A percentile compares a stretch with the other conserved stretches of the same genome.
Conservation (phyloP, 2,113 vertebrate species). For the Riparia riparia region DNA sequence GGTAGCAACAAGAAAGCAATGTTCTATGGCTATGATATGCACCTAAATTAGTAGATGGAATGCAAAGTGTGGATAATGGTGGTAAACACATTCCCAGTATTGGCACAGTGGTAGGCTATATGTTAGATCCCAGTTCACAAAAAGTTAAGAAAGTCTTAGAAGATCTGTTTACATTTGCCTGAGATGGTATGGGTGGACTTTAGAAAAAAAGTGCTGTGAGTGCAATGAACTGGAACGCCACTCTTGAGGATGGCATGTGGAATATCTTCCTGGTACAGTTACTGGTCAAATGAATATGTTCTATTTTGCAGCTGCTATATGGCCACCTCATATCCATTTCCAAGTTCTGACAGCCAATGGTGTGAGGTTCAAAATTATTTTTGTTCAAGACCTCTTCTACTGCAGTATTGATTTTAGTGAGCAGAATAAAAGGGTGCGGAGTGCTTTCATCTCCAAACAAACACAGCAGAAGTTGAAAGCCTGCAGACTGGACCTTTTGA, state of each 20-base stretch:
- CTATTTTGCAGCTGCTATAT: background rate
- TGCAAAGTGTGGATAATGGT: background rate
- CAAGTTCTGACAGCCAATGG: background rate
- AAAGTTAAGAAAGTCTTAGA: background rate
- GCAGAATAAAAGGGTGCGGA: background rate
- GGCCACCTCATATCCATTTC: background rate
- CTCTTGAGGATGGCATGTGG: accelerated
- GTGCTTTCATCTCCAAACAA: slow-evolving; percentile 1
- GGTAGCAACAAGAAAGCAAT: background rate
- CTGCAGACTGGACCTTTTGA: background rate
- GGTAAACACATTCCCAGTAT: background rate
- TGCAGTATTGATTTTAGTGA: background rate
- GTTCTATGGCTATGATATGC: background rate
- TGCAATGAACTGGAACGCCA: background rate
- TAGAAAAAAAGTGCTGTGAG: background rate
- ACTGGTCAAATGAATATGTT: background rate
- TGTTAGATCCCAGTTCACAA: background rate
- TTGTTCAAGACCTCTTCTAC: background rate
- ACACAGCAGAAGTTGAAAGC: background rate
- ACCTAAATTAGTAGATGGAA: background rate
- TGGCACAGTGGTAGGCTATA: background rate
- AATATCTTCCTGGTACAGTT: background rate
- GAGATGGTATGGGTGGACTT: background rate
- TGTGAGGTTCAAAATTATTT: background rate
- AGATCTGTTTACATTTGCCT: background rate